Evolutionary conservation across 2,888 invertebrate species (phyloP).

Genomic region (Xestia rhomboidea): DNA sequence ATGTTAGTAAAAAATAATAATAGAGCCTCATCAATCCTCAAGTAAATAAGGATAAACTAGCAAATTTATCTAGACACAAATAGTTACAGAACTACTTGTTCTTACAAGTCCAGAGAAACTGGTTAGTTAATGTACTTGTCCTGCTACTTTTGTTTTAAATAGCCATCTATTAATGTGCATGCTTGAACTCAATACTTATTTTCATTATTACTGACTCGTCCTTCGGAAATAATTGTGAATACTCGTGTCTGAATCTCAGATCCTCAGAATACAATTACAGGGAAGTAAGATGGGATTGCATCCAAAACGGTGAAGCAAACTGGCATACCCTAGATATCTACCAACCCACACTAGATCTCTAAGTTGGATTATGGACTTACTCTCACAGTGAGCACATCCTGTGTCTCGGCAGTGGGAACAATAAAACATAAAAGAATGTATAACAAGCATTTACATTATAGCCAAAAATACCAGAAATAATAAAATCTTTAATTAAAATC

Average conservation of each 20-base stretch:
- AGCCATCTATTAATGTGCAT: background rate
- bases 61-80: conserved; percentile 2
- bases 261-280: background rate
- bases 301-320: background rate
- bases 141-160: background rate
- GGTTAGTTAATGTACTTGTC: conserved; percentile 26
- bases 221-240: background rate
- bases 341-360: background rate
- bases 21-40: background rate
- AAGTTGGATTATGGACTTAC: background rate
- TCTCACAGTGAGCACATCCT: background rate
- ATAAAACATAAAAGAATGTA: background rate
- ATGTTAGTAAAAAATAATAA: background rate
- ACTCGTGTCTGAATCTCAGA: background rate
- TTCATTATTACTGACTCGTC: background rate
- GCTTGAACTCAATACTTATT: background rate
- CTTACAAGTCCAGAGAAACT: conserved; percentile 14
- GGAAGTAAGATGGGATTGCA: background rate
- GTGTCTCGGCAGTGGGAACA: background rate
- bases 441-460: background rate
- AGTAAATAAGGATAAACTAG: conserved; percentile 12
- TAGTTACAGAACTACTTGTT: conserved; percentile 8
- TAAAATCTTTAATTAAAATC: background rate
- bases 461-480: background rate
- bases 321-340: background rate